Evolutionary conservation across 2,888 invertebrate genomes (phyloP).

Genomic region (Drosophila demipolita): DNA sequence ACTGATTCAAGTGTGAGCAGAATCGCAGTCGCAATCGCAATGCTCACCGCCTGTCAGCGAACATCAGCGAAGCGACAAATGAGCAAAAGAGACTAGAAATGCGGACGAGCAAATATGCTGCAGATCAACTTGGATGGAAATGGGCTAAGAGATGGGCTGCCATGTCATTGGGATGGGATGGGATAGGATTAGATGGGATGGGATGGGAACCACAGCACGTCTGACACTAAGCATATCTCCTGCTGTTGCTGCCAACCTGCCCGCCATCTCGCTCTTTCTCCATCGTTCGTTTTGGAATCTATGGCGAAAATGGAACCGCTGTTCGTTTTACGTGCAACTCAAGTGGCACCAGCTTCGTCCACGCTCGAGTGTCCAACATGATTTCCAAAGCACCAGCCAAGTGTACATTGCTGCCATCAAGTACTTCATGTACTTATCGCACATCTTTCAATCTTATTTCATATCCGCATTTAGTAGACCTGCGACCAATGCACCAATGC

Average conservation of each 20-base stretch:
- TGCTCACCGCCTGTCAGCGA: slow-evolving; percentile 56
- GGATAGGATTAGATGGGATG: background rate
- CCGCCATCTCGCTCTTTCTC: background rate
- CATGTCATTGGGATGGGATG: slow-evolving; percentile 7
- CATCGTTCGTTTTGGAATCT: slow-evolving; percentile 43
- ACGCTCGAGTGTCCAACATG: slow-evolving; percentile 71
- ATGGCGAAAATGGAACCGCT: slow-evolving; percentile 67
- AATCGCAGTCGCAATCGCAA: slow-evolving; percentile 46
- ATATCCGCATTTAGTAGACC: slow-evolving; percentile 45
- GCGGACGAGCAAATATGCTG: slow-evolving; percentile 63
- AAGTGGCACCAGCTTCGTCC: slow-evolving; percentile 48
- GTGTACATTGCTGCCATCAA: slow-evolving; percentile 24
- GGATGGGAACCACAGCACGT: slow-evolving; percentile 51
- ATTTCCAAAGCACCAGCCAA: slow-evolving; percentile 50
- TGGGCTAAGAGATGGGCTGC: slow-evolving; percentile 33
- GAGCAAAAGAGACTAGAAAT: slow-evolving; percentile 64
- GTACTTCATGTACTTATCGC: slow-evolving; percentile 29
- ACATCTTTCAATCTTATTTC: slow-evolving; percentile 66
- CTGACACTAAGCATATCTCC: slow-evolving; percentile 15
- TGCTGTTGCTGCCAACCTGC: background rate
- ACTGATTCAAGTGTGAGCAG: slow-evolving; percentile 61
- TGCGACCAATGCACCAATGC: slow-evolving; percentile 49
- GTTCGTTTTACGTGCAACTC: slow-evolving; percentile 31
- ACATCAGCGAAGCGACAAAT: slow-evolving; percentile 75
- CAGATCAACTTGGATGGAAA: slow-evolving; percentile 50